Evolutionary conservation across 2,113 vertebrate genomes (phyloP).

Genomic region (Nothoprocta perdicaria): DNA sequence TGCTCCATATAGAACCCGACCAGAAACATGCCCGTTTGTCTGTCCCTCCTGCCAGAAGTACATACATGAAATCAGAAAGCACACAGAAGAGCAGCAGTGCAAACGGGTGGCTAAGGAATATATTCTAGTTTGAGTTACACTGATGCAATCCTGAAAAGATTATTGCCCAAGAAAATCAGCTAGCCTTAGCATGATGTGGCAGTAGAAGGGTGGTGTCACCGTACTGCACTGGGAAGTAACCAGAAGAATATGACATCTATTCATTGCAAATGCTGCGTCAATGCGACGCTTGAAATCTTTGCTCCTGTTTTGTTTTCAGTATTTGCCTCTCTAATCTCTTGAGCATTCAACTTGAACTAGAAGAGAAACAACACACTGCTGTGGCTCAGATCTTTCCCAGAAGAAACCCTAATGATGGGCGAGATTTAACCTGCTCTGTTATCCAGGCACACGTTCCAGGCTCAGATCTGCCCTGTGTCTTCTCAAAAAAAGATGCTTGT

Average conservation of each 20-base stretch:
- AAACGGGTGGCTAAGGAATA: rapidly evolving
- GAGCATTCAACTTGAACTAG: not conserved
- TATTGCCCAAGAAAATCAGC: not conserved
- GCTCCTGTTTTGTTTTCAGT: not conserved
- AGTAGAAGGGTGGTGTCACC: not conserved
- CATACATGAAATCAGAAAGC: not conserved
- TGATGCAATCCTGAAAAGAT: not conserved
- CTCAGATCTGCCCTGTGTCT: not conserved
- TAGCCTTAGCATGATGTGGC: not conserved
- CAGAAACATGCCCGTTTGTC: slow-evolving; percentile 23
- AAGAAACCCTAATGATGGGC: not conserved
- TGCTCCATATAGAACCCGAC: slow-evolving; percentile 53
- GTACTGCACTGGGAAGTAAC: not conserved
- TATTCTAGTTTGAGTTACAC: not conserved
- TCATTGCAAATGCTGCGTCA: not conserved
- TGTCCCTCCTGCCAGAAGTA: slow-evolving; percentile 36
- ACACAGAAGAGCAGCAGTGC: not conserved
- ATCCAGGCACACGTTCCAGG: not conserved
- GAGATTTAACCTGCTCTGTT: not conserved
- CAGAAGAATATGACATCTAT: not conserved
- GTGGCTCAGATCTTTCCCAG: not conserved
- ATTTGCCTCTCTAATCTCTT: not conserved
- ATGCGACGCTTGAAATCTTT: not conserved
- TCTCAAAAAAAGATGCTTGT: not conserved
- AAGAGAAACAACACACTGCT: not conserved